Conservation (phyloP, 2,113 vertebrate genomes). For the Amia ocellicauda region DNA sequence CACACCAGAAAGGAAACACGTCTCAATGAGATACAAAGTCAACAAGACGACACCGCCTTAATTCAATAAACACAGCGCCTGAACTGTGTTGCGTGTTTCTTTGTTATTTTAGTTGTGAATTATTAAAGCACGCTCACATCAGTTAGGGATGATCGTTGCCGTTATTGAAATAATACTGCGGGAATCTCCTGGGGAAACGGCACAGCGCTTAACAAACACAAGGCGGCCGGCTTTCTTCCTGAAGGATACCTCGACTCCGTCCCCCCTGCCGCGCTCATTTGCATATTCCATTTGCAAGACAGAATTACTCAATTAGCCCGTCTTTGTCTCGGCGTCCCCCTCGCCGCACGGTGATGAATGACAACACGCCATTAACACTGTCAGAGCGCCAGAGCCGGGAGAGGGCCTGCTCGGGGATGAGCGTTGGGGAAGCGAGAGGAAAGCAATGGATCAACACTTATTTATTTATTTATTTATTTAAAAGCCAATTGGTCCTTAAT, state of each 20-base stretch:
- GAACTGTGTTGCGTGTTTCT: too few species aligned
- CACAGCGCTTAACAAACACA: not conserved
- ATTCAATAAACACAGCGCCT: too few species aligned
- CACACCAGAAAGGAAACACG: too few species aligned
- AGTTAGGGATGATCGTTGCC: not conserved
- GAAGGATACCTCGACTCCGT: not conserved
- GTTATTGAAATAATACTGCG: not conserved
- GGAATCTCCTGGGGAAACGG: not conserved
- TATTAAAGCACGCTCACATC: not conserved
- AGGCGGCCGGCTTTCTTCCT: not conserved
- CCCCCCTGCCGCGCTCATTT: not conserved
- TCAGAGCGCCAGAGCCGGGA: slow-evolving; percentile 21
- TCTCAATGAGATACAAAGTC: too few species aligned
- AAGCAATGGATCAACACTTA: slow-evolving; percentile 13
- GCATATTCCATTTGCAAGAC: not conserved
- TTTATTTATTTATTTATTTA: slow-evolving; percentile 21
- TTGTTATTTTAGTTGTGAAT: not conserved
- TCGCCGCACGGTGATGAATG: slow-evolving; percentile 17
- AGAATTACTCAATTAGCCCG: slow-evolving; percentile 20
- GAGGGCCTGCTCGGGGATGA: slow-evolving; percentile 8
- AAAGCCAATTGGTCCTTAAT: slow-evolving; percentile 35
- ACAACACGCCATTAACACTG: slow-evolving; percentile 27
- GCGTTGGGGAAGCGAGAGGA: slow-evolving; percentile 8
- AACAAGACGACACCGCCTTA: too few species aligned
- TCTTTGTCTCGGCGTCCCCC: not conserved